phyloP scores from a whole-genome alignment of 2,797 vertebrate species.

The Coreius guichenoti region DNA sequence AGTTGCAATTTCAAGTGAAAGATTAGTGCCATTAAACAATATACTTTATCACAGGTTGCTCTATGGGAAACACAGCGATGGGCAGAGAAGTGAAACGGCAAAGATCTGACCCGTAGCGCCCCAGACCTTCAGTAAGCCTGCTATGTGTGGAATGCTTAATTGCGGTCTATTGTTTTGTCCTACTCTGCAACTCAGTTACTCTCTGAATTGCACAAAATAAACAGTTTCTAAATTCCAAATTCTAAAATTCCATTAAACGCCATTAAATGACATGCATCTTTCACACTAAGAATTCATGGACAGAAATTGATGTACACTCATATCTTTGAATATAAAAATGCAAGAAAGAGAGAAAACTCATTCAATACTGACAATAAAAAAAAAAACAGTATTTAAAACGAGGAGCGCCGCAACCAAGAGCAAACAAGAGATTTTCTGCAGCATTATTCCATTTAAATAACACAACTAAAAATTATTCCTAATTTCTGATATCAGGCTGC shows the following conservation, averaged over 20 bases:
- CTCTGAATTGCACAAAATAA: background rate
- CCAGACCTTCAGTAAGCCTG: background rate
- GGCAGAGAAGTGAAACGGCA: background rate
- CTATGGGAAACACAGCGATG: background rate
- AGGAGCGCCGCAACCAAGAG: background rate
- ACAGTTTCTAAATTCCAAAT: conserved; percentile 4
- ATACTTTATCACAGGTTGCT: background rate
- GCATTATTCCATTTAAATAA: background rate
- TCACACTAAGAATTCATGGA: background rate
- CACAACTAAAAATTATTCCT: background rate
- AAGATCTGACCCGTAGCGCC: background rate
- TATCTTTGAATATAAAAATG: background rate
- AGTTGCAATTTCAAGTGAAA: background rate
- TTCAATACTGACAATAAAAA: conserved; percentile 1
- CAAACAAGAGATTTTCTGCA: background rate
- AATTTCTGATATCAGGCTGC: background rate
- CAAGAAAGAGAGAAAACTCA: background rate
- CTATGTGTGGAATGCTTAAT: conserved; percentile 37
- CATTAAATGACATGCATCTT: background rate
- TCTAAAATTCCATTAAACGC: background rate
- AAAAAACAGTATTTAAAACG: background rate
- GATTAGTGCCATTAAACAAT: background rate
- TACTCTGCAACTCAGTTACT: background rate
- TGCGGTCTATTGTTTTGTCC: background rate
- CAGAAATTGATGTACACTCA: background rate